Evolutionary conservation across 2,113 vertebrate species (phyloP).

Genomic region (Menidia beryllina): DNA sequence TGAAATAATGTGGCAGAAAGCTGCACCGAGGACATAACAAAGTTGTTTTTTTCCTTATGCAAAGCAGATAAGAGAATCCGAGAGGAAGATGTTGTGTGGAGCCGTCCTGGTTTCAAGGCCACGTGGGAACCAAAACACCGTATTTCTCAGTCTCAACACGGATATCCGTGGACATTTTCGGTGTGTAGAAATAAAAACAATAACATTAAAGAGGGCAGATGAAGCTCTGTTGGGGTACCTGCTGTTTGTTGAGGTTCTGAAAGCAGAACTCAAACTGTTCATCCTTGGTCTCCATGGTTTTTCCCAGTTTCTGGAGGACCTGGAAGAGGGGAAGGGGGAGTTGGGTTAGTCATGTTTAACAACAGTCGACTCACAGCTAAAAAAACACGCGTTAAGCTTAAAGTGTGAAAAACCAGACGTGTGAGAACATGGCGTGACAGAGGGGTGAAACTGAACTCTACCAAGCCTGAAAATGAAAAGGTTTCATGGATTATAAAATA

Average conservation of each 20-base stretch:
- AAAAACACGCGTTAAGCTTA: neutral
- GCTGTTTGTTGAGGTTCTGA: slow-evolving; percentile 91
- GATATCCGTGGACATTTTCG: neutral
- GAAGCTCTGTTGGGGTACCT: slow-evolving; percentile 80
- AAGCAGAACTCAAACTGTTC: slow-evolving; percentile 93
- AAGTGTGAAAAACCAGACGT: too few relatives aligned
- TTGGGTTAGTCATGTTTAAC: too few relatives aligned
- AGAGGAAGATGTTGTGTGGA: neutral
- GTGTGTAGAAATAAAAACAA: neutral
- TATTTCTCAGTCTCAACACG: neutral
- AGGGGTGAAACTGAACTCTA: too few relatives aligned
- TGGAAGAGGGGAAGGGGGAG: slow-evolving; percentile 59
- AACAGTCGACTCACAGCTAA: too few relatives aligned
- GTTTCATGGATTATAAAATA: too few relatives aligned
- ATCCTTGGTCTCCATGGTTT: slow-evolving; percentile 95
- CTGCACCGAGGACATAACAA: slow-evolving; percentile 1
- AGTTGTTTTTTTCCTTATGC: neutral
- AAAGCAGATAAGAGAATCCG: slow-evolving; percentile 18
- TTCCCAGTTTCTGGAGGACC: slow-evolving; percentile 97
- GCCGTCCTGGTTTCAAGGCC: slow-evolving; percentile 53
- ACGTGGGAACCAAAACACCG: slow-evolving; percentile 8
- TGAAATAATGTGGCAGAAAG: neutral
- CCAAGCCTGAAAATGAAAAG: too few relatives aligned
- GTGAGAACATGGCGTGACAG: too few relatives aligned
- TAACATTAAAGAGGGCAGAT: neutral